Evolutionary conservation across 2,888 invertebrate species (phyloP), one percentile per base, ranked within the genome.

Genomic region (Leptopilina myrica): DNA sequence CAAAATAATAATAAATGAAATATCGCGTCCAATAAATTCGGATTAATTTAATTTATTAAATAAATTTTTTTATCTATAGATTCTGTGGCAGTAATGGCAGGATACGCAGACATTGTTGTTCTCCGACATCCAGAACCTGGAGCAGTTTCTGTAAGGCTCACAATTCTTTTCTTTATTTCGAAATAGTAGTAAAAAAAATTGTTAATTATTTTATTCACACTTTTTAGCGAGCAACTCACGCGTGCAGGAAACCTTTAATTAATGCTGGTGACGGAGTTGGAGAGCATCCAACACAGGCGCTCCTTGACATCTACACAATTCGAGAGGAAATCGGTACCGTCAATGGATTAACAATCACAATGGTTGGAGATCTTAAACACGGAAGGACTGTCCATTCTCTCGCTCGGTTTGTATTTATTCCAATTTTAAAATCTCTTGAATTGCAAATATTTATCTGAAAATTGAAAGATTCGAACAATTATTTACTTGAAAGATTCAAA

Each of bases 291-390:
- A 98, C 98, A 0, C 99, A 99, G 93, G 99, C 99, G 0, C 93
- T 99, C 14, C 93, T 99, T 11, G 99, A 99, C 90, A 95, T 99
- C 5, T 99, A 99, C 90, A 99, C 99, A 6, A 99, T 99, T 87
- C 94, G 99, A 83, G 98, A 99, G 92, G 99, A 99, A 93, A 98
- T 99, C 82, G 99, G 99, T 85, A 99, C 99, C 0, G 99, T 99
- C 0, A 99, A 99, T 90, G 98, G 98, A 0, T 93, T 99, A 11
- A 98, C 97, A 0, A 98, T 99, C 77, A 99, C 99, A 0, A 96
- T 99, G 95, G 99, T 99, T 26, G 99, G 99, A 6, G 99, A 99
- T 92, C 93, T 99, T 85, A 98, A 98, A 91, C 97, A 99, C 92
- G 99, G 99, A 0, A 94, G 99, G 59, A 99, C 99, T 2, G 99